phyloP scores from a whole-genome alignment of 1,140 invertebrate genomes.

The Tigriopus japonicus region DNA sequence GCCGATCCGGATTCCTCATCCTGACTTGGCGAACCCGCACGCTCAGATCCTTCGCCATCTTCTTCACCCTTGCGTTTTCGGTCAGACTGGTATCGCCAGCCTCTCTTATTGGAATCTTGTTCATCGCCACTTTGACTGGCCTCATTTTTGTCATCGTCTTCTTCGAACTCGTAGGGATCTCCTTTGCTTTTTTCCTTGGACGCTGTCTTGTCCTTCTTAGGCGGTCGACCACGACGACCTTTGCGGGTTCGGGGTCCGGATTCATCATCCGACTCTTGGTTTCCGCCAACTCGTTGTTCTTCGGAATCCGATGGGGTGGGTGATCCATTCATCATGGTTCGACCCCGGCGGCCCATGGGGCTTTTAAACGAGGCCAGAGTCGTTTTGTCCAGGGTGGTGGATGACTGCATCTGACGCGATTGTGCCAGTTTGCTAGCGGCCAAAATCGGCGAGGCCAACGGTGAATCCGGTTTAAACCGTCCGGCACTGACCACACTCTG shows the following conservation, averaged over 20 bases:
- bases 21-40: too few relatives aligned
- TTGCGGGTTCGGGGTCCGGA: not conserved
- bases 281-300: too few relatives aligned
- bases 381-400: not conserved
- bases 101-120: too few relatives aligned
- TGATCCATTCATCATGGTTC: not conserved
- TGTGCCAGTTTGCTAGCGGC: too few relatives aligned
- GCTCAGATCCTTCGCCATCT: not conserved
- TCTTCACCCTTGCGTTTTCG: not conserved
- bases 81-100: too few relatives aligned
- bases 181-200: not conserved
- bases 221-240: not conserved
- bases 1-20: too few relatives aligned
- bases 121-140: not conserved
- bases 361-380: not conserved
- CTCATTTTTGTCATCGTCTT: not conserved
- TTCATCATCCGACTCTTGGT: not conserved
- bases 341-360: not conserved
- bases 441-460: too few relatives aligned
- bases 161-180: slow-evolving; percentile 10
- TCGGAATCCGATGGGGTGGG: too few relatives aligned
- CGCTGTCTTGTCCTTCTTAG: not conserved
- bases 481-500: not conserved
- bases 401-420: too few relatives aligned
- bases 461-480: too few relatives aligned